Evolutionary conservation across 1,140 invertebrate genomes (phyloP), one percentile per base, ranked within the genome.

Genomic region (Brachionus paranguensis): DNA sequence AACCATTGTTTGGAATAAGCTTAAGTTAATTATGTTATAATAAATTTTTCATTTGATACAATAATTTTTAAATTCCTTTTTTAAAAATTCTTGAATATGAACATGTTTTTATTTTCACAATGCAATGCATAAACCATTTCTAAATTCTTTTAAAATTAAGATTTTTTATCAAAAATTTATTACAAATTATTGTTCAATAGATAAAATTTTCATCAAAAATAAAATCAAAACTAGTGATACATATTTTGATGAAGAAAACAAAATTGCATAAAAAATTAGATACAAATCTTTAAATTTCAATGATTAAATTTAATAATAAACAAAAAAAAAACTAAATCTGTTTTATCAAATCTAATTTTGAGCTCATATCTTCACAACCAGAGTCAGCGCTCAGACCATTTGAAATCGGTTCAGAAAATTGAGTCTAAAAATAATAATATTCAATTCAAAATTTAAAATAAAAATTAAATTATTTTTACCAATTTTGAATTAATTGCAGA

Each of bases 361-460:
- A 76, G n/a, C 43, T 76, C 78, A 81, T 81, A 24, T 81, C 78
- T 45, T 81, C 78, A 68, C 78, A 81, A 20, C 78, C 78, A 41
- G 78, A 81, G 41, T 81, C 78, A n/a, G 78, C 64, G 11, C 78
- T 81, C 12, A 76, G 20, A 1, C 72, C 72, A 50, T 76, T 76
- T 37, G 72, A 50, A 27, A 47, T 27, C 27, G 72, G 72, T 27
- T 76, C 72, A 11, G 43, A 27, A 47, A 76, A 76, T 29, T 76
- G 72, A 29, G 24, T 47, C 72, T 76, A 17, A 20, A 74, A 76
- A 47, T 24, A 76, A 47, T 24, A 27, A 50, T 20, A 29, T 20
- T 29, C 33, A 37, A 37, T 37, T 37, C 33, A 37, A 37, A 37
- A 5, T 65, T 65, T 12, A 41, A 37, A 70, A 37, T 33, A 37